phyloP scores from a whole-genome alignment of 2,113 vertebrate species.

The Myanophis thanlyinensis region DNA sequence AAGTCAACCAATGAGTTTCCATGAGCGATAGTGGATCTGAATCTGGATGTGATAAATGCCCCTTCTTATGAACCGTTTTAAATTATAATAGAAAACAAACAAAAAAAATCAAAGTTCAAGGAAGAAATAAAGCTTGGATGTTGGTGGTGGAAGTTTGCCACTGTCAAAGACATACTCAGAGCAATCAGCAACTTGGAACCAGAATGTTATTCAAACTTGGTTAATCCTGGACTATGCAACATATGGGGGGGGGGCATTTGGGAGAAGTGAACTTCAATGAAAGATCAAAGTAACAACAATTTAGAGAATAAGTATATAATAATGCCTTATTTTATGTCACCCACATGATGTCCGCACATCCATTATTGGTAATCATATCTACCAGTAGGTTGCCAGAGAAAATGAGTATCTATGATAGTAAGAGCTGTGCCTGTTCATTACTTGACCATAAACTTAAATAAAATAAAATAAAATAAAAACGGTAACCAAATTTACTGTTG shows the following conservation, averaged over 20 bases:
- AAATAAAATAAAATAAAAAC: background rate
- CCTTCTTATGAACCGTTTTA: background rate
- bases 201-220: constrained; percentile 5
- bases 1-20: background rate
- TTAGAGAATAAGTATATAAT: constrained; percentile 19
- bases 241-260: constrained; percentile 40
- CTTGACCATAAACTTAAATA: background rate
- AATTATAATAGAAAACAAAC: background rate
- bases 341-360: constrained; percentile 25
- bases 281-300: constrained; percentile 33
- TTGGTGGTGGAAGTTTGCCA: too few relatives aligned
- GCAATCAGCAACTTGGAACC: background rate
- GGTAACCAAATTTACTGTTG: background rate
- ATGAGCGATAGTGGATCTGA: background rate
- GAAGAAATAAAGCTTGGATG: background rate
- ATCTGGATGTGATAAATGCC: background rate
- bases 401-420: background rate
- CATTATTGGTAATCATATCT: constrained; percentile 1
- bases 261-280: constrained; percentile 25
- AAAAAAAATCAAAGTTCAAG: background rate
- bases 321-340: constrained; percentile 29
- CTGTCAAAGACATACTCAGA: constrained; percentile 5
- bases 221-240: constrained; percentile 20
- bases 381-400: constrained; percentile 1
- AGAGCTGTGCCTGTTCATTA: background rate